phyloP scores from a whole-genome alignment of 2,797 vertebrate species.

The Peromyscus nudipes region DNA sequence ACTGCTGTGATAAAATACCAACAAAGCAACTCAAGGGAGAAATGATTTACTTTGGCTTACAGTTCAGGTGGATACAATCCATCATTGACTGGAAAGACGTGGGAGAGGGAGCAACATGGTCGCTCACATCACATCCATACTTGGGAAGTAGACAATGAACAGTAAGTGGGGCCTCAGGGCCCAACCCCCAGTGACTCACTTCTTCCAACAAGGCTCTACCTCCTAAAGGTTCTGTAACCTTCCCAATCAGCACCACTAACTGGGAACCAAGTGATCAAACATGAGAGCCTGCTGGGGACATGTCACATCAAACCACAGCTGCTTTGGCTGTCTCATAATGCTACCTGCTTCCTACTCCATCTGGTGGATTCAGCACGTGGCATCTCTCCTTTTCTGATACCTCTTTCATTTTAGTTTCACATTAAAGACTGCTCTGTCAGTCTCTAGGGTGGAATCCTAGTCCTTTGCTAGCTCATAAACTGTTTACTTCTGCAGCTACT shows the following conservation, averaged over 20 bases:
- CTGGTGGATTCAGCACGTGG: background rate
- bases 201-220: background rate
- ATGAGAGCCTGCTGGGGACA: too few relatives aligned
- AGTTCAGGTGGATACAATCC: background rate
- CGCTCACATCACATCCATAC: background rate
- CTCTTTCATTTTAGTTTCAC: background rate
- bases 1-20: background rate
- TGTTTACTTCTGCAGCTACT: background rate
- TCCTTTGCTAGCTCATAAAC: background rate
- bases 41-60: background rate
- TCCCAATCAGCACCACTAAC: background rate
- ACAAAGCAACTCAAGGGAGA: background rate
- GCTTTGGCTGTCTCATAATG: background rate
- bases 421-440: background rate
- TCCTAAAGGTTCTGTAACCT: background rate
- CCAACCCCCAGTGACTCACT: background rate
- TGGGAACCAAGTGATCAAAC: background rate
- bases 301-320: background rate
- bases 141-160: background rate
- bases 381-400: background rate
- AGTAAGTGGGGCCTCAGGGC: background rate
- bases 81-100: background rate
- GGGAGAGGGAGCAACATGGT: background rate
- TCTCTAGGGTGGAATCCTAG: background rate
- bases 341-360: background rate